Base-by-base conservation (phyloP, 2,113 vertebrate genomes). In the Caloenas nicobarica region DNA sequence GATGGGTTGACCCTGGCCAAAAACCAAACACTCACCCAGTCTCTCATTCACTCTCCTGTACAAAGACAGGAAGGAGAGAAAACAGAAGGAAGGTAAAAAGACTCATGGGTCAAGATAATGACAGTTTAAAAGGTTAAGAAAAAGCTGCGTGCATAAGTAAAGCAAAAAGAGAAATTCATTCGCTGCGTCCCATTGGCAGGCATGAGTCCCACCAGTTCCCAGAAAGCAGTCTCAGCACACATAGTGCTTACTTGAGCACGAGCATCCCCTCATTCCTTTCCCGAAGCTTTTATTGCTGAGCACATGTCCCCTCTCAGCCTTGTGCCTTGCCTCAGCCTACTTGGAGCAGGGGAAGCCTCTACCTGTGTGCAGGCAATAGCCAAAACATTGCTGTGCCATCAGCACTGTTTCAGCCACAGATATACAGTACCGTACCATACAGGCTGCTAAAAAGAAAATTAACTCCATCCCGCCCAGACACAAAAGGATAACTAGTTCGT, bases 281-380 rank as follows among this genome's bases (percentile, higher is more conserved):
- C 24, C 51, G 25, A 16, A 73, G 17, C 23, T 84, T 83, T 61
- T 29, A 56, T 9, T 36, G n/a, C 53, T 68, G 48, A 92, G 16
- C 19, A 36, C 0, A 2, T 44, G 11, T 11, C 15, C 10, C 8
- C 29, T 54, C 36, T 84, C 22, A 81, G 28, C 5, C 6, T 46
- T 36, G 22, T 46, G 15, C 22, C 25, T 46, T 62, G 24, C 9
- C 28, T 42, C 40, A 81, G 26, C 7, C 16, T 29, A 4, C 29
- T 1, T 0, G 1, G 6, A 15, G 11, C 5, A 3, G 10, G 17
- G 7, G 24, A 10, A 86, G 33, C 13, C 14, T 61, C 57, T 36
- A 89, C 24, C 44, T 48, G 11, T 48, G 11, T 40, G 33, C 54
- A 61, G 66, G 54, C 57, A 71, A 65, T 10, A 48, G 36, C n/a